A percentile compares a stretch with the other conserved stretches of the same genome.
These are phyloP conservation scores for Diabrotica undecimpunctata DNA, from an alignment of 1,140 invertebrate species.

Conservation along the genomic window DNA sequence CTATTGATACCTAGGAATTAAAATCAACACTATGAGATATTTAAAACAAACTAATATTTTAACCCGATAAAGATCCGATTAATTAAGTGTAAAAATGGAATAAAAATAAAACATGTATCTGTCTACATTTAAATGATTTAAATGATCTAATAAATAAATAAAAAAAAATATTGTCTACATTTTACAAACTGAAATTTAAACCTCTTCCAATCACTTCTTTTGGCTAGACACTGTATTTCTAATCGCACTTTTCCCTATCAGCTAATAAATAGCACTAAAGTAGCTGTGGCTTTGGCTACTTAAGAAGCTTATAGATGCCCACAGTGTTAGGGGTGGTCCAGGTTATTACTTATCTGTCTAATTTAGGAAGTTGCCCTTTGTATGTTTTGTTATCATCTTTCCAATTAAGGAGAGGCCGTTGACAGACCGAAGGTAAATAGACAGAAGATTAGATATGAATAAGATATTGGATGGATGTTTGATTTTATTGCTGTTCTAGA, in stretches of 20 bases:
- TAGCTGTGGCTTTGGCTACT: conserved; percentile 3
- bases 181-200: too few relatives aligned
- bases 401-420: conserved; percentile 10
- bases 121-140: too few relatives aligned
- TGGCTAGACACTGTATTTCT: too few relatives aligned
- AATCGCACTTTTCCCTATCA: background rate
- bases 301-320: conserved; percentile 10
- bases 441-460: conserved; percentile 8
- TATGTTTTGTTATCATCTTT: conserved; percentile 14
- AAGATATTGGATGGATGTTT: background rate
- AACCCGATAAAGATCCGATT: too few relatives aligned
- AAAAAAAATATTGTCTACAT: too few relatives aligned
- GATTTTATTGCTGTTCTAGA: background rate
- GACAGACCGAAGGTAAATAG: conserved; percentile 11
- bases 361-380: conserved; percentile 12
- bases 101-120: too few relatives aligned
- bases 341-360: conserved; percentile 11
- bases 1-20: too few relatives aligned
- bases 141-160: too few relatives aligned
- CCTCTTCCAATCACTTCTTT: too few relatives aligned
- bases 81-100: too few relatives aligned
- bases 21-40: too few relatives aligned
- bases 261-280: conserved; percentile 12
- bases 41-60: too few relatives aligned
- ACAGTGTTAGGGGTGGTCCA: conserved; percentile 9